Evolutionary conservation across 2,113 vertebrate genomes (phyloP).

Genomic region (Piprites chloris): DNA sequence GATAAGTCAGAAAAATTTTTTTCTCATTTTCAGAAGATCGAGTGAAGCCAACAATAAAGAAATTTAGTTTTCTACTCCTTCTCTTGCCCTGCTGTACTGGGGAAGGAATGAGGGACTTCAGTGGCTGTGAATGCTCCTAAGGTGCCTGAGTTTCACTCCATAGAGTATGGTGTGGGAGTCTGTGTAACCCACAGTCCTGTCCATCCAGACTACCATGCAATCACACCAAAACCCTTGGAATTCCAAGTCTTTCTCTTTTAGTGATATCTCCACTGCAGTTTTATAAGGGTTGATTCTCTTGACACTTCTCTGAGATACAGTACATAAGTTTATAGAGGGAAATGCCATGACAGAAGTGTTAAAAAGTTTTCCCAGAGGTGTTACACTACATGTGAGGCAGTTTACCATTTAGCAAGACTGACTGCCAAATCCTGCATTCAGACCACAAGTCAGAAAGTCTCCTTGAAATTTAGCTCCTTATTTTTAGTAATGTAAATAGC

Average conservation of each 20-base stretch:
- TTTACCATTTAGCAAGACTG: not conserved
- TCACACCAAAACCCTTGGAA: not conserved
- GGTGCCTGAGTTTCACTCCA: not conserved
- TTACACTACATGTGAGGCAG: not conserved
- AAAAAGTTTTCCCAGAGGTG: not conserved
- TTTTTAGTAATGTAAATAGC: not conserved
- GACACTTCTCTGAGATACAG: not conserved
- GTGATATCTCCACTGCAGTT: not conserved
- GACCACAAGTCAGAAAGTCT: not conserved
- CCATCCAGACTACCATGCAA: not conserved
- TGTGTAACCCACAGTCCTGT: too few relatives aligned
- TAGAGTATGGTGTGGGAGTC: not conserved
- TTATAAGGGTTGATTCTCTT: not conserved
- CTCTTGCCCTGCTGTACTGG: rapidly evolving
- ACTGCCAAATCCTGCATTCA: not conserved
- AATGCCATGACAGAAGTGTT: not conserved
- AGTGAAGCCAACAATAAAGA: not conserved
- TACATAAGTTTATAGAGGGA: not conserved
- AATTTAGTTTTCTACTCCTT: not conserved
- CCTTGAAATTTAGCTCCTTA: not conserved
- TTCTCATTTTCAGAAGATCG: not conserved
- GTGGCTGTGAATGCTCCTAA: not conserved
- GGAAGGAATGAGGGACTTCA: not conserved
- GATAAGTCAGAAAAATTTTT: not conserved
- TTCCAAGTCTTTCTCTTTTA: not conserved